A percentile compares a stretch with the other conserved stretches of the same genome.
Evolutionary conservation across 1,140 invertebrate species (phyloP).

Genomic region (Zaprionus ornatus): DNA sequence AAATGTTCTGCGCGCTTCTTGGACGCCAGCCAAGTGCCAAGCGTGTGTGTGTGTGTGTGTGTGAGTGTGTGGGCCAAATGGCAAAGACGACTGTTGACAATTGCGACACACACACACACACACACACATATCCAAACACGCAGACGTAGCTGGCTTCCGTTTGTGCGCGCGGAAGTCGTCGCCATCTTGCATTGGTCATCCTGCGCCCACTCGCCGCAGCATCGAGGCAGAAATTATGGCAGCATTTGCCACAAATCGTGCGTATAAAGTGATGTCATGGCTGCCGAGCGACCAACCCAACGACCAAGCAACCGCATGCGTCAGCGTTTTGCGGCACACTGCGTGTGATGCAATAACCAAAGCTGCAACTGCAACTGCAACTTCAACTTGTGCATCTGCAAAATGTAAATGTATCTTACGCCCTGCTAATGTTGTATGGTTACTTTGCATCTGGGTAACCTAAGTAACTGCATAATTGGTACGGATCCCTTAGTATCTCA

Average conservation of each 20-base stretch:
- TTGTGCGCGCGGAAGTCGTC: conserved; percentile 75
- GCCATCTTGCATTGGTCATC: conserved; percentile 80
- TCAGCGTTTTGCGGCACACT: conserved; percentile 62
- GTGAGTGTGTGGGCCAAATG: conserved; percentile 48
- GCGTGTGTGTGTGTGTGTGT: conserved; percentile 9
- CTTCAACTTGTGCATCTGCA: conserved; percentile 6
- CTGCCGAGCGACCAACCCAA: conserved; percentile 19
- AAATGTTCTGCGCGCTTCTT: conserved; percentile 64
- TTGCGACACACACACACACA: conserved; percentile 48
- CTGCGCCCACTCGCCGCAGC: conserved; percentile 71
- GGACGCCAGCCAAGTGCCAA: conserved; percentile 62
- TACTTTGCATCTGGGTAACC: neutral
- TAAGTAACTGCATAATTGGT: neutral
- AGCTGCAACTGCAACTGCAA: conserved; percentile 4
- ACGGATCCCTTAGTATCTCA: neutral
- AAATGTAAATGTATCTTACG: neutral
- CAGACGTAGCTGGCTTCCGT: conserved; percentile 65
- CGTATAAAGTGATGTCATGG: conserved; percentile 81
- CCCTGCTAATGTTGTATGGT: neutral
- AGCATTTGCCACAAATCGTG: conserved; percentile 80
- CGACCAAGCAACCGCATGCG: conserved; percentile 57
- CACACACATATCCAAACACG: conserved; percentile 6
- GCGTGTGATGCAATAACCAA: conserved; percentile 69
- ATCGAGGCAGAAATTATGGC: conserved; percentile 72
- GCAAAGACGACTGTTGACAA: conserved; percentile 73